Conservation (phyloP, 2,797 vertebrate species). For the Falco columbarius region DNA sequence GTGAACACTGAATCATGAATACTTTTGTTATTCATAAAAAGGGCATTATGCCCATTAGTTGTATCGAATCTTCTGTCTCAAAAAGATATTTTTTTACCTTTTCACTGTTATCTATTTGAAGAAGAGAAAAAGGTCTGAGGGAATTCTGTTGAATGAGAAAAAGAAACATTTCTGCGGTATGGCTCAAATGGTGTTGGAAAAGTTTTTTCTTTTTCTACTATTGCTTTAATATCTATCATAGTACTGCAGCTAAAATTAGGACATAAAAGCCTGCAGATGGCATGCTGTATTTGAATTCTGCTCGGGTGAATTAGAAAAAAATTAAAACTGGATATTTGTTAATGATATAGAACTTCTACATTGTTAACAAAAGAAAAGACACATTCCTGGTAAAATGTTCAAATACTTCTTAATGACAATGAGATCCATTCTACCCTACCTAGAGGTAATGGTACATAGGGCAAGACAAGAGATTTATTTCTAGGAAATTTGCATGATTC, state of each 20-base stretch:
- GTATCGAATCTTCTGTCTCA: neutral
- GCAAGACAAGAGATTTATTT: neutral
- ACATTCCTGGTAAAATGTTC: neutral
- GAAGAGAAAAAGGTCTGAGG: neutral
- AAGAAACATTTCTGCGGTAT: rapidly evolving
- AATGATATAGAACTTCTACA: neutral
- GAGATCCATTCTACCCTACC: neutral
- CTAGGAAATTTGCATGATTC: neutral
- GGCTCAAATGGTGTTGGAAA: neutral
- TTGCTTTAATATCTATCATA: neutral
- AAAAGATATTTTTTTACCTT: neutral
- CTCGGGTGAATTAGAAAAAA: neutral
- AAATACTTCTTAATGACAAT: neutral
- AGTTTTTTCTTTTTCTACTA: neutral
- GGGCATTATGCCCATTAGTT: neutral
- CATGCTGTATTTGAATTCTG: neutral
- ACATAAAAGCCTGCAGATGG: neutral
- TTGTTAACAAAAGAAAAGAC: neutral
- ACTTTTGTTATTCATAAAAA: neutral
- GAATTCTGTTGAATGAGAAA: neutral
- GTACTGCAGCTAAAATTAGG: neutral
- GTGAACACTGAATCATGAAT: neutral
- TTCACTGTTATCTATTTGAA: neutral
- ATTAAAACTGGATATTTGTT: neutral
- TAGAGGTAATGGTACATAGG: neutral